Conservation (phyloP, 1,140 invertebrate genomes). For the Cherax destructor region DNA sequence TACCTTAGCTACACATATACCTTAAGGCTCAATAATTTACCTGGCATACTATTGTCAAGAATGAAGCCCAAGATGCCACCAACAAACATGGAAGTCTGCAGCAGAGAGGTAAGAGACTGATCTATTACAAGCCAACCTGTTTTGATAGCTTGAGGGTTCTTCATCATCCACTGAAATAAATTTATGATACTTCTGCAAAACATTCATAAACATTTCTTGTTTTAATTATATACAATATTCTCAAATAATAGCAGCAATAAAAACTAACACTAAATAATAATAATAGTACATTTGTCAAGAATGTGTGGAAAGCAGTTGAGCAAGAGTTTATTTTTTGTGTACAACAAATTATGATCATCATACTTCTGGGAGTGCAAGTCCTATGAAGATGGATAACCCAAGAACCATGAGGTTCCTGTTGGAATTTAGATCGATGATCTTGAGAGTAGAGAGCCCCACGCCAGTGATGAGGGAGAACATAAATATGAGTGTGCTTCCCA, state of each 20-base stretch:
- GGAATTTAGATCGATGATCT: slow-evolving; percentile 27
- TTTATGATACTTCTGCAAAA: background rate
- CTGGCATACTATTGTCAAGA: slow-evolving; percentile 76
- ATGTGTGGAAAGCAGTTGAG: no score
- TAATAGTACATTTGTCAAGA: no score
- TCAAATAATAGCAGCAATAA: background rate
- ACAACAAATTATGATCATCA: background rate
- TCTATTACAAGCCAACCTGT: slow-evolving; percentile 7
- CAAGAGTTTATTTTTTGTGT: no score
- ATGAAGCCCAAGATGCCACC: slow-evolving; percentile 75
- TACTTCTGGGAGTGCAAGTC: slow-evolving; percentile 30
- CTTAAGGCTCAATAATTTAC: slow-evolving; percentile 67
- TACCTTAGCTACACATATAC: no score
- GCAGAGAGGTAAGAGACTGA: slow-evolving; percentile 73
- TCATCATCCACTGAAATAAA: slow-evolving; percentile 34
- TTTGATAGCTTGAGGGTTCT: slow-evolving; percentile 2
- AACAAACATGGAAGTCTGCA: slow-evolving; percentile 76
- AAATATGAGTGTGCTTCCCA: slow-evolving; percentile 90
- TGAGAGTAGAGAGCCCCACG: slow-evolving; percentile 75
- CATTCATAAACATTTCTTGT: no score
- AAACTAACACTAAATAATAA: background rate
- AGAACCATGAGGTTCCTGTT: slow-evolving; percentile 40
- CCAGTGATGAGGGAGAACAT: slow-evolving; percentile 92
- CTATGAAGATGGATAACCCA: slow-evolving; percentile 46
- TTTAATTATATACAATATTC: no score